Base-by-base conservation (phyloP, 2,888 invertebrate species). In the Dasysyrphus tricinctus region DNA sequence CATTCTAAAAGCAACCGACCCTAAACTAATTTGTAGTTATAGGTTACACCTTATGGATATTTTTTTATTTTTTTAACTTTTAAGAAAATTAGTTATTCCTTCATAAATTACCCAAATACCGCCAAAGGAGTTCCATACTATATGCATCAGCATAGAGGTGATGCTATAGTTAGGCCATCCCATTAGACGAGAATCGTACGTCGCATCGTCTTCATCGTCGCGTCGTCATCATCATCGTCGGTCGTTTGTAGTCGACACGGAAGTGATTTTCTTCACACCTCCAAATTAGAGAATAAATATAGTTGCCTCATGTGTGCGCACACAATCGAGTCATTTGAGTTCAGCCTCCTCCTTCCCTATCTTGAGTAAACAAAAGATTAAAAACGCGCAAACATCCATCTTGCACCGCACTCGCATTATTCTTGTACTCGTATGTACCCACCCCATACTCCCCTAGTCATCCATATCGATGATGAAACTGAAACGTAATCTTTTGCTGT, bases 261-360 rank as follows among this genome's bases (percentile, higher is more conserved):
- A 85, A 85, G 81, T 85, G 85, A 61, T 81, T 85, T 85, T 85
- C 85, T 77, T 85, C 81, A 78, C 85, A 85, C 85, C 85, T 81
- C 76, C 85, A 74, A 81, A 77, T 81, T 80, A 74, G 51, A 49
- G 67, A 73, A 77, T 54, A 65, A 34, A 42, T 39, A 51, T 39
- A 54, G 37, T 69, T 54, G 37, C 54, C 37, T 61, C 59, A 59
- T 72, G 65, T 67, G 61, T 9, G 49, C 42, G 49, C 65, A 47
- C 37, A 56, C 37, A 67, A 34, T 67, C 49, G 49, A 67, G 67
- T 67, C 32, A 49, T 34, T 51, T 37, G 34, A 77, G 65, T 59
- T 47, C 54, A 19, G 16, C 47, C 47, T 76, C 47, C 47, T 76
- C 69, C 67, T 16, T 73, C 29, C 19, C 65, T 44, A 69, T 54